Conservation (phyloP, 2,797 vertebrate genomes). For the Amblyopsis hoosieri region DNA sequence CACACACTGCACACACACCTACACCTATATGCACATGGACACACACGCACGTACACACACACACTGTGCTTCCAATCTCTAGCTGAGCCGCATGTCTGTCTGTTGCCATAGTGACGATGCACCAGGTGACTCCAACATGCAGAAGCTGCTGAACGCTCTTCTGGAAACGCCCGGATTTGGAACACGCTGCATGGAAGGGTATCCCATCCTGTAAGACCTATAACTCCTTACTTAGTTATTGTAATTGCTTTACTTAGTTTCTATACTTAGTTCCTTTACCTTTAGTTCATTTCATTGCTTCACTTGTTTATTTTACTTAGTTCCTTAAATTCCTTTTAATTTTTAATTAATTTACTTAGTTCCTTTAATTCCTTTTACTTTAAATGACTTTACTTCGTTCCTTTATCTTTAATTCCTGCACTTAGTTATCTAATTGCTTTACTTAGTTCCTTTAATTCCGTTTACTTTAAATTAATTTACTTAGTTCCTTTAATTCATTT, state of each 20-base stretch:
- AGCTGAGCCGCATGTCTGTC: neutral
- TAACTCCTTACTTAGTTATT: no score
- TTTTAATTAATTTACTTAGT: neutral
- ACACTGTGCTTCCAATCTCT: no score
- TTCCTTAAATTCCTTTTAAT: no score
- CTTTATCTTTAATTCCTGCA: neutral
- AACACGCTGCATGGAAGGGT: conserved; percentile 91
- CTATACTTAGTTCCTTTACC: neutral
- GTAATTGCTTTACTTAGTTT: no score
- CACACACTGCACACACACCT: no score
- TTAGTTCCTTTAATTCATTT: no score
- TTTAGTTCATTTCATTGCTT: neutral
- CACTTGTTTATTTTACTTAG: neutral
- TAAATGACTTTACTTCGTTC: no score
- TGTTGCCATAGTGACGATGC: conserved; percentile 85
- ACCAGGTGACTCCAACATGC: conserved; percentile 82
- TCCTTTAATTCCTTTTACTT: neutral
- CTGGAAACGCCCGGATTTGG: conserved; percentile 87
- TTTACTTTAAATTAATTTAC: no score
- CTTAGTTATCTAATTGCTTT: no score
- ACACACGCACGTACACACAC: no score
- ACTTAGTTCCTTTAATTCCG: no score
- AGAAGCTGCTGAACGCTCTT: conserved; percentile 81
- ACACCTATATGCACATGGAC: no score
- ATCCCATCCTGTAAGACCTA: conserved; percentile 84